These are phyloP conservation scores for Lochmaea crataegi DNA, from an alignment of 2,888 invertebrate species.

Conservation along the genomic window DNA sequence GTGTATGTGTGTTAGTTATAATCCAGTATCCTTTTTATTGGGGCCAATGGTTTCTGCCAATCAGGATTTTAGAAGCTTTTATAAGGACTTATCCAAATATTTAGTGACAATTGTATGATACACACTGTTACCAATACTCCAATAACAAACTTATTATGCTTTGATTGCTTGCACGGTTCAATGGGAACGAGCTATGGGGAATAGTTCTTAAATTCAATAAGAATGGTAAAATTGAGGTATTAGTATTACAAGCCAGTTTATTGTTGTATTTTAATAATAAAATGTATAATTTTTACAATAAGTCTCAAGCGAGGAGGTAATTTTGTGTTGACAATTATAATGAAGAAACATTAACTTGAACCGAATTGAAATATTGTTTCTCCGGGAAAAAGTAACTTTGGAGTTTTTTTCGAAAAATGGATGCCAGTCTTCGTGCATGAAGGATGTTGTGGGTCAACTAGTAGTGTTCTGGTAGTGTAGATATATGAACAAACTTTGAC, in stretches of 20 bases:
- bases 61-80: slow-evolving; percentile 52
- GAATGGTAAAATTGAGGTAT: not conserved
- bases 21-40: slow-evolving; percentile 49
- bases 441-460: too few relatives aligned
- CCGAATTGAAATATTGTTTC: too few relatives aligned
- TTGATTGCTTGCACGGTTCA: slow-evolving; percentile 37
- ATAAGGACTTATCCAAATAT: slow-evolving; percentile 54
- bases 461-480: too few relatives aligned
- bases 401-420: too few relatives aligned
- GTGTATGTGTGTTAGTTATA: slow-evolving; percentile 50
- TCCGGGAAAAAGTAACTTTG: too few relatives aligned
- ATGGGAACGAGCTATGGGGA: slow-evolving; percentile 6
- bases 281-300: too few relatives aligned
- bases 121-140: slow-evolving; percentile 46
- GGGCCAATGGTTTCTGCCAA: slow-evolving; percentile 51
- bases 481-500: too few relatives aligned
- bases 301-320: too few relatives aligned
- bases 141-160: slow-evolving; percentile 50
- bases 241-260: not conserved
- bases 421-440: too few relatives aligned
- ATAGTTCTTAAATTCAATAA: slow-evolving; percentile 13
- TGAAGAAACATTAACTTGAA: too few relatives aligned
- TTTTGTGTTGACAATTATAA: too few relatives aligned
- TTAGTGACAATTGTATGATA: slow-evolving; percentile 53
- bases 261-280: too few relatives aligned